Percentiles rank a stretch among this genome's conserved stretches.
phyloP scores from a whole-genome alignment of 2,113 vertebrate genomes.

The Prinia subflava region DNA sequence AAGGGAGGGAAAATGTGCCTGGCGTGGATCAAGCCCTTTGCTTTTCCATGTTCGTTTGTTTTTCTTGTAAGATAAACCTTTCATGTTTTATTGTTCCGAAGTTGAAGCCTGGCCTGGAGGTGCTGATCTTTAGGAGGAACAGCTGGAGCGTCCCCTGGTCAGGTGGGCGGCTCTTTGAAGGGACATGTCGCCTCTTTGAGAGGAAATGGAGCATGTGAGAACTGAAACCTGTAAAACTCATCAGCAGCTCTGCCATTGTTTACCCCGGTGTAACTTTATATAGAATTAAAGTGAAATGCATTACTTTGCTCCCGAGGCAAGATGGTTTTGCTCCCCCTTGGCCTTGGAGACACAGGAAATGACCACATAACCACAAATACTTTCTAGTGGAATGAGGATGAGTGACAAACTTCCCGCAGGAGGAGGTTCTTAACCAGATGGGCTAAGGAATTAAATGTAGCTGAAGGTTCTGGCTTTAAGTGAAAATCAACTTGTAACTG shows the following conservation, averaged over 20 bases:
- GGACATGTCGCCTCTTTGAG: conserved; percentile 60
- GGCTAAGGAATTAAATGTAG: neutral
- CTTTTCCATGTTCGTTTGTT: conserved; percentile 67
- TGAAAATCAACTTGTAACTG: neutral
- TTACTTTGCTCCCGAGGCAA: neutral
- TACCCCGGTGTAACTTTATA: conserved; percentile 56
- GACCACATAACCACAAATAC: conserved; percentile 31
- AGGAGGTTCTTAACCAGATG: neutral
- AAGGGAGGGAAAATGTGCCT: conserved; percentile 53
- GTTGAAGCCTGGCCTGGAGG: conserved; percentile 72
- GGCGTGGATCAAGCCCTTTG: conserved; percentile 43
- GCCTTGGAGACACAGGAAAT: conserved; percentile 28
- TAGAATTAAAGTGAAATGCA: conserved; percentile 23
- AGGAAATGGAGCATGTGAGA: conserved; percentile 70
- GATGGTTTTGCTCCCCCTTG: neutral
- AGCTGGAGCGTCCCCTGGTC: conserved; percentile 71
- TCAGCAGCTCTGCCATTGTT: conserved; percentile 50
- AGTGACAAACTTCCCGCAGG: conserved; percentile 9
- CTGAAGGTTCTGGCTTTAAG: neutral
- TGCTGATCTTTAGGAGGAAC: conserved; percentile 75
- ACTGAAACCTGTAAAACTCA: conserved; percentile 68
- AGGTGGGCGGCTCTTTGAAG: conserved; percentile 75
- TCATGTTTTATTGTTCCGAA: conserved; percentile 75
- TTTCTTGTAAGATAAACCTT: conserved; percentile 78
- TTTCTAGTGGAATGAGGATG: conserved; percentile 16